Evolutionary conservation across 2,797 vertebrate species (phyloP), one percentile per base, ranked within the genome.

Genomic region (Decapterus maruadsi): DNA sequence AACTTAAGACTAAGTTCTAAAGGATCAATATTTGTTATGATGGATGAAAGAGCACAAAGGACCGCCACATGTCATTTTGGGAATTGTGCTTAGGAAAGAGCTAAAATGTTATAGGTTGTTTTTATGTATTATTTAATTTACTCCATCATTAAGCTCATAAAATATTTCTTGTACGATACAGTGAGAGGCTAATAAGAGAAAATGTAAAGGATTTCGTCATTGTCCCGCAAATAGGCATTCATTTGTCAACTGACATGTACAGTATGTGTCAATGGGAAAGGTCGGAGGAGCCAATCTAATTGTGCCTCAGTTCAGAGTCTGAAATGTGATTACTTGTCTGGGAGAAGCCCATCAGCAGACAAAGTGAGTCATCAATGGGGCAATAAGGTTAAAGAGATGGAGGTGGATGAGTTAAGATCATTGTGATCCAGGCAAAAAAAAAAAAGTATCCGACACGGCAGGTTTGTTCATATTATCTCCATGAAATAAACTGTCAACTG

Each of bases 301-400:
- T 87, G 56, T 69, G 54, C 51, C 72, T 75, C 56, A 76, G 75
- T 63, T 77, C 45, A 56, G 14, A 43, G 72, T 60, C 22, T 80
- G 77, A 79, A 93, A 94, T 91, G 67, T 55, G 68, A 93, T 92
- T 82, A 88, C 59, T 66, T 22, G 62, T 75, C 80, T 74, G 50
- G 66, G 75, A 85, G 62, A 85, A 40, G 54, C 46, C 68, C 82
- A 80, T 87, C 79, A 68, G 79, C 84, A 78, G 69, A 62, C 60
- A 75, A 81, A 81, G 73, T 31, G 72, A 84, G 80, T 73, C 71
- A 71, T 77, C 73, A 61, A 26, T 45, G 61, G 68, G 45, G 54
- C 54, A 90, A 84, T 71, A 54, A 87, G 43, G 77, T 87, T 87
- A 85, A 77, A 61, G 31, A 51, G 66, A 85, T 81, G 56, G 72